Percentiles rank a stretch among this genome's conserved stretches.
phyloP scores from a whole-genome alignment of 2,113 vertebrate species.

The Nymphicus hollandicus region DNA sequence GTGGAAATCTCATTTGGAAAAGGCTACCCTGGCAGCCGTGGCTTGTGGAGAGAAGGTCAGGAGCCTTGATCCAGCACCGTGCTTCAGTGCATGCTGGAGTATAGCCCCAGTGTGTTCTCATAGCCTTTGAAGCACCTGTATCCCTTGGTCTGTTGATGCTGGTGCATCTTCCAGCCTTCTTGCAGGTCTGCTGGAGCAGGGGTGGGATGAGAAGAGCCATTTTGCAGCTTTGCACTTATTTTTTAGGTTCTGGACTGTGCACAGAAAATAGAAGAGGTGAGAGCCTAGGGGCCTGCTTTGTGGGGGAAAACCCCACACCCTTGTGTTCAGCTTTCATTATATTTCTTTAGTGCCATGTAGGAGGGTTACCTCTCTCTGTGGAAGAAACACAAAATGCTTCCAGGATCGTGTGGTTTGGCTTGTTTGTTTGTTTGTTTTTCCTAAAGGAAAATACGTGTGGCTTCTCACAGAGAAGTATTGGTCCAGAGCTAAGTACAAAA shows the following conservation, averaged over 20 bases:
- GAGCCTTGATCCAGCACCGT: neutral
- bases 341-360: neutral
- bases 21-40: neutral
- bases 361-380: neutral
- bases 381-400: neutral
- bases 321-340: neutral
- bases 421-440: neutral
- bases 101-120: neutral
- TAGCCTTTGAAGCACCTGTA: neutral
- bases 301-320: too few species aligned
- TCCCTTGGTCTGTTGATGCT: neutral
- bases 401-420: neutral
- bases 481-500: neutral
- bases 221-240: neutral
- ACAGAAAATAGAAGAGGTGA: neutral
- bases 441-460: neutral
- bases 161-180: fast-evolving
- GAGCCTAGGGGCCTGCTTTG: neutral
- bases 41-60: neutral
- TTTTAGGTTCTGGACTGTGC: neutral
- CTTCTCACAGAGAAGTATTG: neutral
- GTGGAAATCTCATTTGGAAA: conserved; percentile 14
- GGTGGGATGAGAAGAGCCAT: neutral
- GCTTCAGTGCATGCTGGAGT: neutral
- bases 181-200: neutral